Evolutionary conservation across 2,113 vertebrate genomes (phyloP), one percentile per base, ranked within the genome.

Genomic region (Xyrauchen texanus): DNA sequence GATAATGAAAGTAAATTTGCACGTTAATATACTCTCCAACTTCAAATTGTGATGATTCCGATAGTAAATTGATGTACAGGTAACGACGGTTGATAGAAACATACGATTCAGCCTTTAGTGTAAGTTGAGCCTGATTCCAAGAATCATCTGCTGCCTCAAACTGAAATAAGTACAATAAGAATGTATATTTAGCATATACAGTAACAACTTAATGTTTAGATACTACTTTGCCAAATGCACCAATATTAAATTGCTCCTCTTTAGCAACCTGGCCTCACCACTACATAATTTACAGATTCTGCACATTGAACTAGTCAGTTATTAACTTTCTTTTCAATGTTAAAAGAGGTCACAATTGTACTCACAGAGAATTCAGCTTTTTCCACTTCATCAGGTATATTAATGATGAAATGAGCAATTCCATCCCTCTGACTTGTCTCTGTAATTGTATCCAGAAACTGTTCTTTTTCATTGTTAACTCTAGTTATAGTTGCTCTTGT

Each of bases 51-150:
- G 76, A 84, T 15, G 90, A 82, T 58, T 86, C 87, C 67, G 90
- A 82, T 4, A 91, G 90, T 82, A 95, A 93, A 85, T 93, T 90
- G 47, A 99, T 96, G 82, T 96, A 96, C 0, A 98, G 89, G 77
- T 98, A 99, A 16, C 95, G 97, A 9, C 90, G 84, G 77, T 94
- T 96, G 15, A 89, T 86, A 0, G 97, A 98, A 9, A 88, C 79
- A 65, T 98, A 99, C 0, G 94, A 84, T 73, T 66, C 76, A 5
- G 95, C 92, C 34, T 44, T 85, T n/a, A 94, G 93, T 0, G 0
- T 72, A 82, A 88, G 84, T 10, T 53, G 84, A 42, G 94, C 95
- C 88, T 97, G 95, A 67, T 91, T 94, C 80, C 87, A 85, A 7
- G 88, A 83, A 12, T 82, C 3, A 76, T 94, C 94, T 9, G 80